Evolutionary conservation across 1,140 invertebrate species (phyloP), one percentile per base, ranked within the genome.

Genomic region (Pseudobourletiella spinata): DNA sequence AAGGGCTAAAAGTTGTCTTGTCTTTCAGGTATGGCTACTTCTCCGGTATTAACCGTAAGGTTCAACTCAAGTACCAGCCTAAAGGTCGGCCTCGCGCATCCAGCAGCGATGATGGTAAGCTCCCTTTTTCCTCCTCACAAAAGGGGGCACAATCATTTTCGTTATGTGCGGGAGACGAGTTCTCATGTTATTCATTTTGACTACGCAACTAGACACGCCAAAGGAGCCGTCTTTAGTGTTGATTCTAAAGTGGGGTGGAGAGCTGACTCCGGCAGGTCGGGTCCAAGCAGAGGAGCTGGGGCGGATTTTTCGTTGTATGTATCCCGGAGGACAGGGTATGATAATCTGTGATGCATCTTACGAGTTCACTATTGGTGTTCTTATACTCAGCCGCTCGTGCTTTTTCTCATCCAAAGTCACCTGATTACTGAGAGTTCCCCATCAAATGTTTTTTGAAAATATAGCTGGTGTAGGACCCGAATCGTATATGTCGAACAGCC

Each of bases 21-120:
- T 44, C n/a, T 73, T 67, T 32, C 70, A 95, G 91, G 91, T 97
- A 99, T 78, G 96, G 97, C 0, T 95, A 99, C 79, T 99, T 99
- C 79, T 98, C 95, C 42, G 97, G 97, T 18, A 99, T 99, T 66
- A 99, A 99, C 82, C 84, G 97, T 50, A 99, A 99, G 80, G 94
- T 99, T 39, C 97, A 99, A 80, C 87, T 99, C 81, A 99, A 99
- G 77, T 99, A 99, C 77, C 93, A 98, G 76, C 96, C 95, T 2
- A 86, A 91, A 71, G 94, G 94, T 1, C 82, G 91, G 62, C 92
- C 93, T 15, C 83, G 92, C 71, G 86, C 88, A 66, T 95, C 91
- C 64, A 94, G 89, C 74, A 95, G 90, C 69, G 94, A 98, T 81
- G 92, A 95, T 82, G 91, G 89, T 89, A 85, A 42, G 46, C n/a